Base-by-base conservation (phyloP, 1,140 invertebrate genomes). In the Cryptotermes secundus region DNA sequence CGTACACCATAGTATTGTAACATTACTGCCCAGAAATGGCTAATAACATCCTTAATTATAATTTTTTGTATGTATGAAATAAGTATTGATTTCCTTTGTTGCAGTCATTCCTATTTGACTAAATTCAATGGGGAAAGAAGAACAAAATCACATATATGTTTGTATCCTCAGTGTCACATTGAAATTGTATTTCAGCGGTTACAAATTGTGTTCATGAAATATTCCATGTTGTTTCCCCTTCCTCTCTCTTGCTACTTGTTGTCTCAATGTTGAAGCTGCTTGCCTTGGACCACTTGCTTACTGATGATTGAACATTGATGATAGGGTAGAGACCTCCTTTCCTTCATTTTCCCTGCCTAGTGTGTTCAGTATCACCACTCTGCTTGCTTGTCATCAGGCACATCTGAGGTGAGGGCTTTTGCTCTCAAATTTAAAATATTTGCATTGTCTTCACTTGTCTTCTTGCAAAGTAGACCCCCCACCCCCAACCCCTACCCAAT, bases 121-220 rank as follows among this genome's bases (percentile, higher is more conserved):
- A 9, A 72, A 72, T 72, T 31, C 26, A 0, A 26, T 72, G 26
- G 59, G 7, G 59, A 72, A 72, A 72, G 59, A 72, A 72, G 59
- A 72, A 72, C 26, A 31, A 72, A 72, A n/a, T 72, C 59, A 72
- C 53, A 9, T 59, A 24, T 7, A n/a, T 72, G 59, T 72, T 31
- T 72, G 59, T 72, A 72, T 0, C 26, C 26, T 31, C 12, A 72
- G 19, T 31, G 59, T 72, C n/a, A 31, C 26, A 72, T 72, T 72
- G 59, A 72, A 31, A 72, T 31, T 72, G 59, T 31, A 72, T 72
- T 72, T 72, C 59, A 72, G 14, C 59, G 31, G 31, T 72, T 72
- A 72, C 59, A 72, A 72, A 72, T 26, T 72, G 59, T 72, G 59
- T 72, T 72, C 59, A 72, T 72, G 59, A 72, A 72, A 72, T 72